These are phyloP conservation scores for Nansenia antarctica DNA, from an alignment of 2,113 vertebrate genomes.

Conservation along the genomic window DNA sequence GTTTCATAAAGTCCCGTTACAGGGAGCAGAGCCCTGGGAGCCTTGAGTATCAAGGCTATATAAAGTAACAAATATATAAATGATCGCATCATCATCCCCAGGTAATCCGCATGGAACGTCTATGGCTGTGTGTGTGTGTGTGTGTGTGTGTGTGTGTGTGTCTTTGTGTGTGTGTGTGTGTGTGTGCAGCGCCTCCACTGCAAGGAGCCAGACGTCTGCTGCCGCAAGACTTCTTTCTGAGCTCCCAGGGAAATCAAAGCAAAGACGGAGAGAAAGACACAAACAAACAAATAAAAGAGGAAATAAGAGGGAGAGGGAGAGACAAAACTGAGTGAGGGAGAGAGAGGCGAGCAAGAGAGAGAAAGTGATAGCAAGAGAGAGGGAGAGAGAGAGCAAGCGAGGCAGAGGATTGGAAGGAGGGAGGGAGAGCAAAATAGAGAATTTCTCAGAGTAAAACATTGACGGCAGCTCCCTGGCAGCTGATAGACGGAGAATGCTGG, in stretches of 20 bases:
- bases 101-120: conserved; percentile 43
- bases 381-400: conserved; percentile 38
- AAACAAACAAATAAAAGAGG: background rate
- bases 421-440: conserved; percentile 40
- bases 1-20: conserved; percentile 56
- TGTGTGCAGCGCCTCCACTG: background rate
- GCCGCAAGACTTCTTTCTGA: conserved; percentile 27
- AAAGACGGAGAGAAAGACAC: conserved; percentile 22
- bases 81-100: conserved; percentile 44
- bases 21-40: conserved; percentile 30
- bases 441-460: conserved; percentile 35
- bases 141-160: background rate
- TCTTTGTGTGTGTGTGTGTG: background rate
- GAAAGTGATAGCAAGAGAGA: background rate
- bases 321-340: background rate
- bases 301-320: background rate
- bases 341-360: background rate
- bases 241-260: conserved; percentile 70
- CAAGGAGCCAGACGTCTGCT: conserved; percentile 30
- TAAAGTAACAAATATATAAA: conserved; percentile 67
- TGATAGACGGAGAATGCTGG: conserved; percentile 55
- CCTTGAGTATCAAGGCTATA: too few relatives aligned
- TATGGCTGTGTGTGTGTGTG: background rate
- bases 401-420: background rate
- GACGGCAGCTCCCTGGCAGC: conserved; percentile 57